A percentile compares a stretch with the other conserved stretches of the same genome.
These are phyloP conservation scores for Oreochromis niloticus DNA, from an alignment of 2,113 vertebrate genomes.

Conservation along the genomic window DNA sequence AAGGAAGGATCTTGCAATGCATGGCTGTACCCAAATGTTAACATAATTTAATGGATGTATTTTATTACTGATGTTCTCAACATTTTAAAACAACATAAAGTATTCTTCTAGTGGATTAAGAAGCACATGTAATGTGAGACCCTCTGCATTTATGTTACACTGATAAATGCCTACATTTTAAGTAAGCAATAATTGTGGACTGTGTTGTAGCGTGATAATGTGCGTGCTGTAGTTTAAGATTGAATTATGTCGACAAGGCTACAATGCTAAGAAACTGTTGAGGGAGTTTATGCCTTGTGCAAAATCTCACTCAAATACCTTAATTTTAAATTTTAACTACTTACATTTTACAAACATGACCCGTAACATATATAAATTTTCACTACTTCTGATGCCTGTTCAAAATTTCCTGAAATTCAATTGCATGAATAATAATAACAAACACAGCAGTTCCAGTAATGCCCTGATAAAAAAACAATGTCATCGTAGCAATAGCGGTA, in stretches of 20 bases:
- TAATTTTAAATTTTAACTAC: neutral
- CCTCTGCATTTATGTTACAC: neutral
- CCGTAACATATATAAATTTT: neutral
- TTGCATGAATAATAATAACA: neutral
- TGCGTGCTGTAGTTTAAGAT: neutral
- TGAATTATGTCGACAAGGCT: neutral
- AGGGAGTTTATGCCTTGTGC: neutral
- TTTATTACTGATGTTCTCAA: neutral
- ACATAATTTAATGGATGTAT: neutral
- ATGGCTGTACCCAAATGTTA: neutral
- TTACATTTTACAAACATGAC: neutral
- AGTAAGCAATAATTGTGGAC: neutral
- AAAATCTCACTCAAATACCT: neutral
- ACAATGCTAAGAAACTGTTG: neutral
- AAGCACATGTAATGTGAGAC: neutral
- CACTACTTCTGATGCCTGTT: neutral
- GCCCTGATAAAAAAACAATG: neutral
- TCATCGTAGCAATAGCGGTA: neutral
- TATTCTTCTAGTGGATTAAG: neutral
- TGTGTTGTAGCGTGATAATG: neutral
- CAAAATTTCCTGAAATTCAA: neutral
- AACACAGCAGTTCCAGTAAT: neutral
- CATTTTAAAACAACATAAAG: neutral
- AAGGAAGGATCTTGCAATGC: neutral
- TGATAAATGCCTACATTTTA: neutral